Base-by-base conservation (phyloP, 2,888 invertebrate species). In the Catocala fraxini region DNA sequence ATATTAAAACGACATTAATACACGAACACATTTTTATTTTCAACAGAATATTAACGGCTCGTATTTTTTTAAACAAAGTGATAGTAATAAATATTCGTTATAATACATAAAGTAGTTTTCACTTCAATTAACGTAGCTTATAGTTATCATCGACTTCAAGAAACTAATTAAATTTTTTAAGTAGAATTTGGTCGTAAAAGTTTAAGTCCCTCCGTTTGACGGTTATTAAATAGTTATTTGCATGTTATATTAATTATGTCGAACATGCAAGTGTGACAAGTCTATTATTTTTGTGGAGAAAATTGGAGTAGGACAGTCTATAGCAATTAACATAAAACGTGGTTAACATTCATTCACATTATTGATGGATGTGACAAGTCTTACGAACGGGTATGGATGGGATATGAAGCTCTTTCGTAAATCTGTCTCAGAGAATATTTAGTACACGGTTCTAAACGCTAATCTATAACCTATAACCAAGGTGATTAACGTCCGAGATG, bases 1-100 rank as follows among this genome's bases (percentile, higher is more conserved):
- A 85, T 89, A 87, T 89, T 86, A 81, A 87, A 87, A 84, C 81
- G 86, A 89, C 87, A 86, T 88, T 86, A 86, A 90, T 84, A 81
- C 73, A 82, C 73, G 71, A 75, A 81, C 73, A 73, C 80, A 80
- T 84, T 88, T 86, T 86, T 82, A 75, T 79, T 87, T 82, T 82
- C 75, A 82, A 77, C 77, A 79, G 72, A 80, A 80, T 77, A 77
- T 84, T 77, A 84, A 81, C 75, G 77, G 75, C 52, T 79, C 80
- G 71, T 84, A 81, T 75, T 70, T 82, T 71, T 80, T 68, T 62
- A 71, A 67, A 80, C 75, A 80, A 77, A 77, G 79, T 80, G 66
- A 68, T 61, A 59, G 57, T 66, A 67, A 70, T 71, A 73, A 13
- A 53, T 62, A 68, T 49, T 35, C 41, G 57, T 65, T 65, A 64